phyloP scores from a whole-genome alignment of 1,140 invertebrate species.

The Arctopsyche grandis region DNA sequence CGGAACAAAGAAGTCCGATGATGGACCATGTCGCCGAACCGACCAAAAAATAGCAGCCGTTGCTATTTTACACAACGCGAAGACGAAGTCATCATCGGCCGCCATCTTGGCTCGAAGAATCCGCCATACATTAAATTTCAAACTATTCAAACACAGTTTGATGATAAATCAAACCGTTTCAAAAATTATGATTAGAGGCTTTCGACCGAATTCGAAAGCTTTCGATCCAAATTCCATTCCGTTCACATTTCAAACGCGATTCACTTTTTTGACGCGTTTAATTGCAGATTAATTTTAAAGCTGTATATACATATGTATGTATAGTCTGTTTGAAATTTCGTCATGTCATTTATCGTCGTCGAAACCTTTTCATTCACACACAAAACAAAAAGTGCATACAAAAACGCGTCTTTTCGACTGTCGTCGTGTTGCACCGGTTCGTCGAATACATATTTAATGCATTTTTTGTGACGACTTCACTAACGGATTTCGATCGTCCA shows the following conservation, averaged over 20 bases:
- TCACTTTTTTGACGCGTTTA: too few relatives aligned
- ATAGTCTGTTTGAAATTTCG: not conserved
- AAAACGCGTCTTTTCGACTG: too few relatives aligned
- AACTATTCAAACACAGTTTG: too few relatives aligned
- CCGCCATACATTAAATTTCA: not conserved
- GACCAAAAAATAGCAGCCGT: too few relatives aligned
- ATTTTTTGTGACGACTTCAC: slow-evolving; percentile 45
- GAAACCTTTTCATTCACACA: not conserved
- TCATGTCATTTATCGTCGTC: not conserved
- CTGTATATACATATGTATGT: too few relatives aligned
- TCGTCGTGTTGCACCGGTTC: slow-evolving; percentile 13
- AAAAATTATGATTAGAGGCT: too few relatives aligned
- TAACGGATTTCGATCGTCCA: not conserved
- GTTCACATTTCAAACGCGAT: too few relatives aligned
- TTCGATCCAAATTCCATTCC: too few relatives aligned
- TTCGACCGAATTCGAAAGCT: too few relatives aligned
- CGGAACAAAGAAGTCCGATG: slow-evolving; percentile 26
- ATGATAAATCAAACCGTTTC: too few relatives aligned
- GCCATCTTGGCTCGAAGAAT: not conserved
- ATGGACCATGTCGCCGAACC: slow-evolving; percentile 19
- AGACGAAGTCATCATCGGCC: not conserved
- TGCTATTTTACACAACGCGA: too few relatives aligned
- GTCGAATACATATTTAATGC: slow-evolving; percentile 46
- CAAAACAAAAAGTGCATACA: slow-evolving; percentile 13
- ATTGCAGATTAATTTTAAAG: too few relatives aligned